A percentile compares a stretch with the other conserved stretches of the same genome.
Evolutionary conservation across 1,140 invertebrate genomes (phyloP).

Genomic region (Propsilocerus akamusi): DNA sequence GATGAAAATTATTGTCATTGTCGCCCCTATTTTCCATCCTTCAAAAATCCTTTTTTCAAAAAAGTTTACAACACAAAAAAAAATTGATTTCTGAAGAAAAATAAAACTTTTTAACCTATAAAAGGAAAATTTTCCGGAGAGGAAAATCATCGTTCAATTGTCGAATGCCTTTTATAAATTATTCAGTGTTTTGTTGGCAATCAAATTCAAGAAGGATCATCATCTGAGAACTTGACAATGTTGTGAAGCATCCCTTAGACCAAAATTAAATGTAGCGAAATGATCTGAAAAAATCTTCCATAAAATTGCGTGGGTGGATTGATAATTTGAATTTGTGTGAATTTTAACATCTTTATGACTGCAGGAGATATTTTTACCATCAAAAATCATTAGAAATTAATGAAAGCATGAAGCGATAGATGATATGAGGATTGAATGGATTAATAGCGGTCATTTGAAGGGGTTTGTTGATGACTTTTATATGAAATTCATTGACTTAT

Average conservation of each 20-base stretch:
- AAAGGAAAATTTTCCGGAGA: no score
- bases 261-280: slow-evolving; percentile 2
- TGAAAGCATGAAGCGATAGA: neutral
- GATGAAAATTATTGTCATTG: neutral
- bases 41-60: neutral
- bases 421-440: neutral
- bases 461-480: neutral
- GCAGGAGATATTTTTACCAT: neutral
- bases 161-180: neutral
- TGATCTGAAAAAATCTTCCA: neutral
- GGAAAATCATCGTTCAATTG: no score
- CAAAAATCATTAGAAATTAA: no score
- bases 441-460: neutral
- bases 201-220: neutral
- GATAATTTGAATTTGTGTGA: neutral
- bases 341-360: neutral
- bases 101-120: neutral
- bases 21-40: neutral
- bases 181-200: slow-evolving; percentile 1
- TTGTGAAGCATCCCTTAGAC: neutral
- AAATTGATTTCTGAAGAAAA: neutral
- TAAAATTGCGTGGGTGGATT: neutral
- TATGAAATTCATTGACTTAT: no score
- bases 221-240: neutral
- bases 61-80: neutral